Percentiles rank a stretch among this genome's conserved stretches.
These are phyloP conservation scores for Anableps anableps DNA, from an alignment of 2,797 vertebrate species.

Conservation along the genomic window DNA sequence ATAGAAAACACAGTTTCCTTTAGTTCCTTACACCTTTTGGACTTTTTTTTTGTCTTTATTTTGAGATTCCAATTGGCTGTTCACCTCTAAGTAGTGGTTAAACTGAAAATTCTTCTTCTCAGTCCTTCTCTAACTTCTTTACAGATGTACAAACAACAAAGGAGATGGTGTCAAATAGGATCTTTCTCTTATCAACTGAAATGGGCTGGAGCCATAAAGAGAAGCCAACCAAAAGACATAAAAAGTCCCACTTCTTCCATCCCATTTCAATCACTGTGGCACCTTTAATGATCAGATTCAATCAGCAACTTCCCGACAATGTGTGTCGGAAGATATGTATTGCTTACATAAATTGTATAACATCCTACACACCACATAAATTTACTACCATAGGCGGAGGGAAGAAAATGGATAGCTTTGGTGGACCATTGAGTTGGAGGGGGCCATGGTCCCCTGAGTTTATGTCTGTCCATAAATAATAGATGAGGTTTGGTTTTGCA, in stretches of 20 bases:
- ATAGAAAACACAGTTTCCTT: neutral
- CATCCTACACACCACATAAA: conserved; percentile 43
- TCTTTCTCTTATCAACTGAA: conserved; percentile 12
- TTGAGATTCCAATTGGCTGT: neutral
- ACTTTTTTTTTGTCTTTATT: neutral
- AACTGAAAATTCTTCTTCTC: neutral
- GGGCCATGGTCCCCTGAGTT: conserved; percentile 71
- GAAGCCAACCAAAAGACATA: conserved; percentile 10
- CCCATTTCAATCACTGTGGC: conserved; percentile 43
- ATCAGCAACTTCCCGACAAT: conserved; percentile 59
- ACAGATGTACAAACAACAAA: conserved; percentile 11
- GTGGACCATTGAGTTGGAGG: conserved; percentile 46
- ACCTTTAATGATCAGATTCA: conserved; percentile 65
- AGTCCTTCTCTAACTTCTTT: conserved; percentile 12
- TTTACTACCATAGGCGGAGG: conserved; percentile 32
- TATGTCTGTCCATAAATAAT: conserved; percentile 81
- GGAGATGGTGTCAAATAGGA: neutral
- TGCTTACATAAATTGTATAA: conserved; percentile 70
- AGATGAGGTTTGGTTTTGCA: conserved; percentile 79
- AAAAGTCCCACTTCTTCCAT: conserved; percentile 26
- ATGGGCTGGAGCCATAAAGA: conserved; percentile 9
- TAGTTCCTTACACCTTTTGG: neutral
- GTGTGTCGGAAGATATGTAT: conserved; percentile 61
- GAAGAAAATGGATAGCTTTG: conserved; percentile 64
- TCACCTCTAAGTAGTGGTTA: neutral